Conservation (phyloP, 1,140 invertebrate genomes). For the Sycobia sp. region DNA sequence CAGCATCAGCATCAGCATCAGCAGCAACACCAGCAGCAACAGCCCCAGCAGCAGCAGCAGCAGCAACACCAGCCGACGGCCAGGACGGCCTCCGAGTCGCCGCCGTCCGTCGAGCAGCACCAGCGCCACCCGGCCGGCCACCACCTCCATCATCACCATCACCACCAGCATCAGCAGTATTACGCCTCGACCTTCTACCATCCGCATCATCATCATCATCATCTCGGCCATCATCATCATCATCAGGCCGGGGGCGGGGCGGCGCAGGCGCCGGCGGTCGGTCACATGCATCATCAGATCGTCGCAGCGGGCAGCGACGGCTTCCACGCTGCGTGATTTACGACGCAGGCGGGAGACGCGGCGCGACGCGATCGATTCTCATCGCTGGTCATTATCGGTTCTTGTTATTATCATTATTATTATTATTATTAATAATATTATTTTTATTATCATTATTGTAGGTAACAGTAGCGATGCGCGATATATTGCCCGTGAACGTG, state of each 20-base stretch:
- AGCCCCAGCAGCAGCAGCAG: too few relatives aligned
- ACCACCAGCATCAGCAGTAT: conserved; percentile 58
- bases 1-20: conserved; percentile 25
- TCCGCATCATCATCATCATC: conserved; percentile 58
- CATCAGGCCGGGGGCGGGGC: conserved; percentile 35
- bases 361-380: background rate
- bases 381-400: too few relatives aligned
- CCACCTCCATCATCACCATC: conserved; percentile 40
- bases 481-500: too few relatives aligned
- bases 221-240: conserved; percentile 45
- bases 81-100: background rate
- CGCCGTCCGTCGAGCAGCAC: conserved; percentile 18
- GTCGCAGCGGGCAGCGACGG: conserved; percentile 22
- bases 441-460: too few relatives aligned
- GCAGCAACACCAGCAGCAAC: conserved; percentile 48
- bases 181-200: conserved; percentile 58
- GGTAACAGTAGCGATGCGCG: too few relatives aligned
- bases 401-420: too few relatives aligned
- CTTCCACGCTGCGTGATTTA: conserved; percentile 12
- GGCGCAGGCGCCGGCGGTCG: conserved; percentile 16
- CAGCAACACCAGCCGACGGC: conserved; percentile 16
- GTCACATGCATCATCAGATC: conserved; percentile 24
- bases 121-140: conserved; percentile 31
- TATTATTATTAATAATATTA: too few relatives aligned
- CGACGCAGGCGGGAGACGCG: background rate